phyloP scores from a whole-genome alignment of 2,797 vertebrate species.

The Pogoniulus pusillus region DNA sequence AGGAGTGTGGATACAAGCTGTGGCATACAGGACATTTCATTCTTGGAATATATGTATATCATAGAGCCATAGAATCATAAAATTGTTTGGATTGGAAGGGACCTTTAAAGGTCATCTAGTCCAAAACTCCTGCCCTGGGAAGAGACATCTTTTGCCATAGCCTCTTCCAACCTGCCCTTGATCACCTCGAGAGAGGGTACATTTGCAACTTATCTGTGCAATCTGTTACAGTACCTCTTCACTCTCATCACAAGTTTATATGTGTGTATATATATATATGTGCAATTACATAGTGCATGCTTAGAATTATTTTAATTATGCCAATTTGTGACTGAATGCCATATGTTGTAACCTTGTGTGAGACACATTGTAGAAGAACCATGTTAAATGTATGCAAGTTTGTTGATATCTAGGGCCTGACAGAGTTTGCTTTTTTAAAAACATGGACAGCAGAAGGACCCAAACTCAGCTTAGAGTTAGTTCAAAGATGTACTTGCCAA shows the following conservation, averaged over 20 bases:
- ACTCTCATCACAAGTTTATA: neutral
- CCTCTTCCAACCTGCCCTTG: neutral
- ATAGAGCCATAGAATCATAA: neutral
- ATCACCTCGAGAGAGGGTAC: neutral
- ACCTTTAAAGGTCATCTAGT: neutral
- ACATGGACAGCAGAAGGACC: neutral
- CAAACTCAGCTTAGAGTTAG: neutral
- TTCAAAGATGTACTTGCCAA: neutral
- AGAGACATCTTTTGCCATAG: neutral
- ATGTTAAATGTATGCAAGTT: neutral
- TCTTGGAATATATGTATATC: neutral
- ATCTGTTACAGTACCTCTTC: neutral
- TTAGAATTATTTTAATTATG: neutral
- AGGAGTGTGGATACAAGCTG: neutral
- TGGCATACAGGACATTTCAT: neutral
- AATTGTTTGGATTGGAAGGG: neutral
- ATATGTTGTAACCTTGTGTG: neutral
- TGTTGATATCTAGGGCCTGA: neutral
- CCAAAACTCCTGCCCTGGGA: accelerated
- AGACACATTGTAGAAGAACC: neutral
- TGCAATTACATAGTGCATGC: neutral
- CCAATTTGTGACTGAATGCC: neutral
- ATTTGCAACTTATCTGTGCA: neutral
- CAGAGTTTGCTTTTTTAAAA: neutral
- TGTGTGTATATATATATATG: no score